Conservation (phyloP, 2,113 vertebrate genomes). For the Phyllopteryx taeniolatus region DNA sequence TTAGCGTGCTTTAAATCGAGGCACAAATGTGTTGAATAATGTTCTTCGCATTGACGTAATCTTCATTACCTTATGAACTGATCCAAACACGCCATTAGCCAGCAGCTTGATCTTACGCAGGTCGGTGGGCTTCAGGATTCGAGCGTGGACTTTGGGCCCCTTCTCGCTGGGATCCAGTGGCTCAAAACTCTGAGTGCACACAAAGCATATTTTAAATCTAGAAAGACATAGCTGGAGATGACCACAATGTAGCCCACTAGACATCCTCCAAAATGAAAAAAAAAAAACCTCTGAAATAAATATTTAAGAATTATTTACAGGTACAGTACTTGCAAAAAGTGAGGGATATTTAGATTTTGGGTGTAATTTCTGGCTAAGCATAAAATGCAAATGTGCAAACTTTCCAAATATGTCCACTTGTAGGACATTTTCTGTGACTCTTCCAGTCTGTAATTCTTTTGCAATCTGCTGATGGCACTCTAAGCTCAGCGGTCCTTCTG, state of each 20-base stretch:
- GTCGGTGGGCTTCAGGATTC: conserved; percentile 84
- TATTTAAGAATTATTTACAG: background rate
- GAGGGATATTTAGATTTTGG: background rate
- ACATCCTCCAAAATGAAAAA: background rate
- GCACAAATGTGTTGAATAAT: background rate
- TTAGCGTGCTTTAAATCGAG: background rate
- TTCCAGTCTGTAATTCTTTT: no score
- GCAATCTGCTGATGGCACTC: no score
- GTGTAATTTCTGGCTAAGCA: background rate
- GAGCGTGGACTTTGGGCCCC: conserved; percentile 80
- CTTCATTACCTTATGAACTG: conserved; percentile 83
- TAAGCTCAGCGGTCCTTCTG: no score
- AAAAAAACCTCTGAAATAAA: background rate
- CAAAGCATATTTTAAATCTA: background rate
- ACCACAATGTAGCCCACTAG: background rate
- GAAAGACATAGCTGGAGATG: background rate
- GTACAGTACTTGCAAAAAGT: background rate
- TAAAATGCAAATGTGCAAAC: no score
- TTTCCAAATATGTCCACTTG: no score
- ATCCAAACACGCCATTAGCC: conserved; percentile 86
- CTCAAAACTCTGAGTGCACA: conserved; percentile 78
- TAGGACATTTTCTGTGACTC: no score
- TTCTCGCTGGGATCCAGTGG: conserved; percentile 87
- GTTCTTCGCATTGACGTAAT: background rate
- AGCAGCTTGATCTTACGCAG: conserved; percentile 85